Conservation (phyloP, 2,797 vertebrate genomes). For the Schizopygopsis pylzovi region DNA sequence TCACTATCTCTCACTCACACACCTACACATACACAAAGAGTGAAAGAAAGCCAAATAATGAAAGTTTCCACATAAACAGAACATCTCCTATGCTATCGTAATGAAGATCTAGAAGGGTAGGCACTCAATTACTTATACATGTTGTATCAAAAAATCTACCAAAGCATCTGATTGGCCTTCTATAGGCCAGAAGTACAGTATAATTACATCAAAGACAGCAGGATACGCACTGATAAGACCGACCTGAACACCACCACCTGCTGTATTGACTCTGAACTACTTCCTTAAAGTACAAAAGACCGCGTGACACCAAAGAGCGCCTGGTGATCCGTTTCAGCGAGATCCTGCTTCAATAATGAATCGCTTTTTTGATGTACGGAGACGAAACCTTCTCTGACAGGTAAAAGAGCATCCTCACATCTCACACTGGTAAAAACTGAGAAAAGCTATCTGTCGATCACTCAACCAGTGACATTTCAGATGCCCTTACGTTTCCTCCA, state of each 20-base stretch:
- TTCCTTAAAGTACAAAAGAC: neutral
- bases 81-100: neutral
- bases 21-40: slow-evolving; percentile 18
- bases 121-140: slow-evolving; percentile 12
- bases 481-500: neutral
- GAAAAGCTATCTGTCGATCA: neutral
- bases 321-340: neutral
- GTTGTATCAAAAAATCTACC: neutral
- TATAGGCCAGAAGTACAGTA: neutral
- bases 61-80: neutral
- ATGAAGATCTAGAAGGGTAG: slow-evolving; percentile 35
- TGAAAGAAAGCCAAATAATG: slow-evolving; percentile 20
- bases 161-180: slow-evolving; percentile 14
- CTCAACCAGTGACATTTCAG: slow-evolving; percentile 8
- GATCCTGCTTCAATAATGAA: slow-evolving; percentile 34
- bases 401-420: neutral
- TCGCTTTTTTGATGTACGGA: neutral
- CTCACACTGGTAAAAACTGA: neutral
- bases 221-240: neutral
- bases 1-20: slow-evolving; percentile 49
- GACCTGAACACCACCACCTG: neutral
- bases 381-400: slow-evolving; percentile 20
- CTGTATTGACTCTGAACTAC: neutral
- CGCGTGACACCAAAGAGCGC: neutral
- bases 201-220: slow-evolving; percentile 30